Evolutionary conservation across 1,140 invertebrate genomes (phyloP).

Genomic region (Hylaeus anthracinus): DNA sequence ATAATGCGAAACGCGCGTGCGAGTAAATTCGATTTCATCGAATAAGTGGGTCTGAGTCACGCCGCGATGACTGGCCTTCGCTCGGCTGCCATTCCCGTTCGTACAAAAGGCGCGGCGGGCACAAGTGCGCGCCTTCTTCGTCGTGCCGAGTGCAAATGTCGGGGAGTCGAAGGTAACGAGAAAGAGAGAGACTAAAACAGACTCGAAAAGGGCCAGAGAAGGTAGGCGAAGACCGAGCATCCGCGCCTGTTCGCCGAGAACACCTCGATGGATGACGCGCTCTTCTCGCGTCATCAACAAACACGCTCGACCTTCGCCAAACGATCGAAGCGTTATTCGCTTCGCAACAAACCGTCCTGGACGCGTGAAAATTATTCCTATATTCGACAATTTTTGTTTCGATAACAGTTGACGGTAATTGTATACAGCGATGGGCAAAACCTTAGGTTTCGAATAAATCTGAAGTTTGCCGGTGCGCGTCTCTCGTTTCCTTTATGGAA

Average conservation of each 20-base stretch:
- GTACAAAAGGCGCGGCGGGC: constrained; percentile 58
- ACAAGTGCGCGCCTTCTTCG: constrained; percentile 46
- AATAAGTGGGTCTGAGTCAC: constrained; percentile 57
- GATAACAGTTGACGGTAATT: neutral
- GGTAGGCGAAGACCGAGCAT: neutral
- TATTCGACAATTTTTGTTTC: too few relatives aligned
- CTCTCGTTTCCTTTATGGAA: too few relatives aligned
- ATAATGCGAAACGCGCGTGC: neutral
- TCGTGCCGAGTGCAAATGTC: constrained; percentile 58
- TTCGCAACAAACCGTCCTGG: neutral
- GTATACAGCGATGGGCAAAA: neutral
- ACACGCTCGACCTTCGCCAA: constrained; percentile 17
- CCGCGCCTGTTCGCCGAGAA: constrained; percentile 1
- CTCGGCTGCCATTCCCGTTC: constrained; percentile 37
- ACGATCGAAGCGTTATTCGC: constrained; percentile 24
- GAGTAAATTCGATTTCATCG: constrained; percentile 60
- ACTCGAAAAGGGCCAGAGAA: too few relatives aligned
- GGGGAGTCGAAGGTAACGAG: constrained; percentile 63
- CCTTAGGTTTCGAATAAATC: too few relatives aligned
- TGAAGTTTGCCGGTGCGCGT: too few relatives aligned
- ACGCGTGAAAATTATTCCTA: too few relatives aligned
- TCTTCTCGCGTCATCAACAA: constrained; percentile 55
- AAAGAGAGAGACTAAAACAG: constrained; percentile 29
- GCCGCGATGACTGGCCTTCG: constrained; percentile 44
- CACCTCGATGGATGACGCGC: constrained; percentile 53